Evolutionary conservation across 2,797 vertebrate species (phyloP).

Genomic region (Halcyon chelicuti): DNA sequence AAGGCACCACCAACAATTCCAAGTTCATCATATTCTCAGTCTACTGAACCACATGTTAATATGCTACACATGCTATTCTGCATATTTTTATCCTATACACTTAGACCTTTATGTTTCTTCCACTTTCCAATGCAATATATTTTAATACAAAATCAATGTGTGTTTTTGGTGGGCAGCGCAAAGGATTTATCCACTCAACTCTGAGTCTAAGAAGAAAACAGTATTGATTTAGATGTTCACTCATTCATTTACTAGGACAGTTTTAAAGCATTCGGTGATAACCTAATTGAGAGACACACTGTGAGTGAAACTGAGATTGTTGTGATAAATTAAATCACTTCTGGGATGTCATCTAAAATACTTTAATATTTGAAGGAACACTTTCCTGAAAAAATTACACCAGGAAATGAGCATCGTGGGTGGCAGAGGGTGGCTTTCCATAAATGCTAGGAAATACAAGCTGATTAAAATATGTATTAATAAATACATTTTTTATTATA

Average conservation of each 20-base stretch:
- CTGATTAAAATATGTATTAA: not conserved
- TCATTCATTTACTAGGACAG: conserved; percentile 30
- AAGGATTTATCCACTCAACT: conserved; percentile 20
- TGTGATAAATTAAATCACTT: conserved; percentile 41
- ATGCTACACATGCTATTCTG: not conserved
- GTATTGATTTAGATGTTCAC: conserved; percentile 51
- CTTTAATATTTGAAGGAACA: not conserved
- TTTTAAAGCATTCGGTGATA: conserved; percentile 55
- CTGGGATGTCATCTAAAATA: not conserved
- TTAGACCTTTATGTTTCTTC: not conserved
- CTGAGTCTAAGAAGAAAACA: not conserved
- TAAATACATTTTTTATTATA: not conserved
- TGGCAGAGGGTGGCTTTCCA: not conserved
- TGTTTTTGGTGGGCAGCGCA: conserved; percentile 9
- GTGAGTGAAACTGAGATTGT: conserved; percentile 10
- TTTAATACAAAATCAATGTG: conserved; percentile 38
- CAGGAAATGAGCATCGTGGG: not conserved
- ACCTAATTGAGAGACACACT: conserved; percentile 9
- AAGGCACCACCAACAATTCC: not conserved
- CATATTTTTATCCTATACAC: not conserved
- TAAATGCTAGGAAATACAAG: not conserved
- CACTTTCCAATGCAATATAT: conserved; percentile 6
- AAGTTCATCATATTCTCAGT: not conserved
- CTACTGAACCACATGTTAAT: conserved; percentile 35
- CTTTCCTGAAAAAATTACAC: not conserved